phyloP scores from a whole-genome alignment of 2,797 vertebrate species.

The Coccyzus lansbergi region DNA sequence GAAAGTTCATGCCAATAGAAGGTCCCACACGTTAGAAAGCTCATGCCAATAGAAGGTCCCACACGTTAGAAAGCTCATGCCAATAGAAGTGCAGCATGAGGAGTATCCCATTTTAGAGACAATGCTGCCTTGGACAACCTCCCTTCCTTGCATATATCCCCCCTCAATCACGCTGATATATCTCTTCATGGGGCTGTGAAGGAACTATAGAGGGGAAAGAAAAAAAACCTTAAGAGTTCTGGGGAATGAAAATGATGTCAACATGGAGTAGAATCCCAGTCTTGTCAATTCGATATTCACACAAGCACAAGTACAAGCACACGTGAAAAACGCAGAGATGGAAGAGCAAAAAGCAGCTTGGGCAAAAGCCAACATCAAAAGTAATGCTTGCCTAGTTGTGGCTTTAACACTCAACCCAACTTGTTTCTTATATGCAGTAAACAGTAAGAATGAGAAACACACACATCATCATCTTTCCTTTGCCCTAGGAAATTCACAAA shows the following conservation, averaged over 20 bases:
- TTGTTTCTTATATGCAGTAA: background rate
- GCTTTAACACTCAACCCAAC: background rate
- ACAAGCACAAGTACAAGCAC: background rate
- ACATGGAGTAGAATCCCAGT: background rate
- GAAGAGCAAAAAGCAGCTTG: background rate
- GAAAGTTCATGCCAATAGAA: background rate
- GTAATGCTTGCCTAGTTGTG: background rate
- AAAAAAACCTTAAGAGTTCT: background rate
- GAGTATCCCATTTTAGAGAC: background rate
- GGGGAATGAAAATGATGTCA: background rate
- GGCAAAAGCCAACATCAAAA: background rate
- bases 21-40: background rate
- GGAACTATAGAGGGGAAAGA: background rate
- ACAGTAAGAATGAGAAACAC: background rate
- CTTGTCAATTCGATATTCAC: rapidly evolving
- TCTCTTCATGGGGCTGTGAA: background rate
- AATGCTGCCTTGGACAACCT: background rate
- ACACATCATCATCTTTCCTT: background rate
- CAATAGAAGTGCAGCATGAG: background rate
- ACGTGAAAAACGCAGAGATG: background rate
- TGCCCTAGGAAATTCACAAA: background rate
- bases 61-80: too few relatives aligned
- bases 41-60: background rate
- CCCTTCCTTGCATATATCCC: background rate
- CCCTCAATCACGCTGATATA: background rate